A percentile compares a stretch with the other conserved stretches of the same genome.
These are phyloP conservation scores for Pseudomyrmex gracilis DNA, from an alignment of 1,140 invertebrate genomes.

Conservation along the genomic window DNA sequence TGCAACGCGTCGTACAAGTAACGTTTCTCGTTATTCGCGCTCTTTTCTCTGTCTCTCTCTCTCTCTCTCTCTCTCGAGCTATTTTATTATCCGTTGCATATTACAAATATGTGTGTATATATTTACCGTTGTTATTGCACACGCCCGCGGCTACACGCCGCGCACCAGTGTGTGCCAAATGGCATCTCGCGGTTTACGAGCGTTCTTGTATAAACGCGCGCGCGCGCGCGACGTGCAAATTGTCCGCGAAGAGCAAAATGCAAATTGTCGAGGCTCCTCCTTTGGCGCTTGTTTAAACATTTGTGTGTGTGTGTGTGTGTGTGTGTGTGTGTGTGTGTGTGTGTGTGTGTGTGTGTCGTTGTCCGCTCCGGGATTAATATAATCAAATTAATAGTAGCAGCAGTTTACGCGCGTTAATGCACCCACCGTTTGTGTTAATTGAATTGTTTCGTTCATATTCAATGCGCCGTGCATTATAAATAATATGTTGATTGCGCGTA, in stretches of 20 bases:
- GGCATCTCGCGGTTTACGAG: constrained; percentile 32
- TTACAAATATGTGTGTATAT: constrained; percentile 1
- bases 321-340: too few relatives aligned
- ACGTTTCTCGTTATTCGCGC: constrained; percentile 3
- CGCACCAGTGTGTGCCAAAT: constrained; percentile 17
- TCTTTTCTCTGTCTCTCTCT: not conserved
- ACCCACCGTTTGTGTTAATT: not conserved
- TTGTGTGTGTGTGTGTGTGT: too few relatives aligned
- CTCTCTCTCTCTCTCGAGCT: not conserved
- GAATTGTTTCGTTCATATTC: constrained; percentile 25
- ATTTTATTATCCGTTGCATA: constrained; percentile 4
- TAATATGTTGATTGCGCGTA: not conserved
- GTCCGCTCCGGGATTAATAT: constrained; percentile 31
- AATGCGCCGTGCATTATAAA: not conserved
- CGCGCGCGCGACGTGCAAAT: constrained; percentile 7
- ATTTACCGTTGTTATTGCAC: constrained; percentile 4
- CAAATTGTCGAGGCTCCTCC: not conserved
- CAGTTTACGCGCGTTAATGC: not conserved
- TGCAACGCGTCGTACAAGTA: not conserved
- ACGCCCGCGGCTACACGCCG: not conserved
- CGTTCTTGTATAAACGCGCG: not conserved
- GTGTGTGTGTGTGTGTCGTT: too few relatives aligned
- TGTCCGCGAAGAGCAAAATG: constrained; percentile 7
- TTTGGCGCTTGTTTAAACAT: not conserved
- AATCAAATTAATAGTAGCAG: constrained; percentile 18